Evolutionary conservation across 2,113 vertebrate species (phyloP).

Genomic region (Numenius arquata): DNA sequence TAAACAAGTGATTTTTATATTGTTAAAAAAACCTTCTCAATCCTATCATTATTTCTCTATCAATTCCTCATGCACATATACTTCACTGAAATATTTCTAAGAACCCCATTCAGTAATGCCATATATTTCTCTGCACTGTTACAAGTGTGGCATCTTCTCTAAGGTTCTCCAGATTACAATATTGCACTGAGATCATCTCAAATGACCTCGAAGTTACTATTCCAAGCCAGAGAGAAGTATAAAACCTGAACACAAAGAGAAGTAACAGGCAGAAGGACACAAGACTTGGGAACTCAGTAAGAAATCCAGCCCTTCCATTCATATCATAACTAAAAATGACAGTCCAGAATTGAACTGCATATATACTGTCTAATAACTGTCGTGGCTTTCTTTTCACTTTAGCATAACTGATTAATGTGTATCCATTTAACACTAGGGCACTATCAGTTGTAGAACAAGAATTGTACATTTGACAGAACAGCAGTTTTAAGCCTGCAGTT

Average conservation of each 20-base stretch:
- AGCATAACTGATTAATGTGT: background rate
- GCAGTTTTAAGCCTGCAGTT: background rate
- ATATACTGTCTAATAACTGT: background rate
- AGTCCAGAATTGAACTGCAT: background rate
- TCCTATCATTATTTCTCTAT: background rate
- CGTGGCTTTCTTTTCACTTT: background rate
- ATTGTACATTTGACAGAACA: background rate
- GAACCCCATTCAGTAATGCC: background rate
- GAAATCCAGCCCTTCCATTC: background rate
- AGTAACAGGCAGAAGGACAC: background rate
- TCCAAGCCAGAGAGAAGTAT: rapidly evolving
- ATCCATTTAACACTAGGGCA: background rate
- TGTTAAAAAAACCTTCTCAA: background rate
- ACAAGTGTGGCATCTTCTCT: background rate
- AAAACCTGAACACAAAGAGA: background rate
- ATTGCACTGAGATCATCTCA: background rate
- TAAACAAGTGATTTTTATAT: background rate
- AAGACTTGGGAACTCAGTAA: background rate
- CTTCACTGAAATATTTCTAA: background rate
- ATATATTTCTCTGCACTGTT: background rate
- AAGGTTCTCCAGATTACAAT: background rate
- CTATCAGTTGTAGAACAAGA: background rate
- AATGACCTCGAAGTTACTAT: background rate
- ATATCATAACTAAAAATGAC: background rate
- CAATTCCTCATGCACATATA: background rate